Evolutionary conservation across 2,888 invertebrate species (phyloP).

Genomic region (Xanthostigma xanthostigma): DNA sequence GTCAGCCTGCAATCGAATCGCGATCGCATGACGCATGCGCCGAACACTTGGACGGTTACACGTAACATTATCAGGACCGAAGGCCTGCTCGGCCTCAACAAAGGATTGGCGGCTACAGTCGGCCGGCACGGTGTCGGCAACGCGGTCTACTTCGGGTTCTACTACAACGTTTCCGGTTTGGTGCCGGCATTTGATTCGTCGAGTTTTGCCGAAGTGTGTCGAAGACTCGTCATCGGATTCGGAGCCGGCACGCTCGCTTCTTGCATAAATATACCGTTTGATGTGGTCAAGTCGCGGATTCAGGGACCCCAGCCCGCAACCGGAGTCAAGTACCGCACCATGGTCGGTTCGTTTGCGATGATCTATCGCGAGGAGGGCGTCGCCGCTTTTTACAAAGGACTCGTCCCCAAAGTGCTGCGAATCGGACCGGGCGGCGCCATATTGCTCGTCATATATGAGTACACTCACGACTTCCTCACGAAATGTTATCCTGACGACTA

Average conservation of each 20-base stretch:
- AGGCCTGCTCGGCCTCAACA: constrained; percentile 79
- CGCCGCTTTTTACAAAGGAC: constrained; percentile 75
- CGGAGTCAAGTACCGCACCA: constrained; percentile 66
- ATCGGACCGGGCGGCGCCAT: constrained; percentile 91
- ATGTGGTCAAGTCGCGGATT: constrained; percentile 89
- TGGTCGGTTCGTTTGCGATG: constrained; percentile 51
- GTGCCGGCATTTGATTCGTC: no score
- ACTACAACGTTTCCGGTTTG: constrained; percentile 22
- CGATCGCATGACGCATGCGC: constrained; percentile 35
- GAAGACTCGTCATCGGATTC: constrained; percentile 73
- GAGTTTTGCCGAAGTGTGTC: constrained; percentile 44
- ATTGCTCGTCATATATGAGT: constrained; percentile 86
- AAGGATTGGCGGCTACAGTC: constrained; percentile 79
- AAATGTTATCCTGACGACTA: constrained; percentile 23
- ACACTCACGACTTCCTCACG: constrained; percentile 61
- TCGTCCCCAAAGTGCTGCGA: constrained; percentile 79
- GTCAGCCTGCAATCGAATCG: constrained; percentile 72
- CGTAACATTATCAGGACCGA: constrained; percentile 56
- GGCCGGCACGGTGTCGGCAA: constrained; percentile 84
- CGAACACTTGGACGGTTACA: constrained; percentile 68
- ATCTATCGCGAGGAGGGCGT: constrained; percentile 76
- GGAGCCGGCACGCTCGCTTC: constrained; percentile 77
- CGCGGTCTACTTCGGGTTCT: constrained; percentile 89
- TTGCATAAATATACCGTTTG: constrained; percentile 84
- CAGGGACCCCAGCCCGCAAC: constrained; percentile 76